These are phyloP conservation scores for Plectus sambesii DNA, from an alignment of 1,140 invertebrate genomes.

Conservation along the genomic window DNA sequence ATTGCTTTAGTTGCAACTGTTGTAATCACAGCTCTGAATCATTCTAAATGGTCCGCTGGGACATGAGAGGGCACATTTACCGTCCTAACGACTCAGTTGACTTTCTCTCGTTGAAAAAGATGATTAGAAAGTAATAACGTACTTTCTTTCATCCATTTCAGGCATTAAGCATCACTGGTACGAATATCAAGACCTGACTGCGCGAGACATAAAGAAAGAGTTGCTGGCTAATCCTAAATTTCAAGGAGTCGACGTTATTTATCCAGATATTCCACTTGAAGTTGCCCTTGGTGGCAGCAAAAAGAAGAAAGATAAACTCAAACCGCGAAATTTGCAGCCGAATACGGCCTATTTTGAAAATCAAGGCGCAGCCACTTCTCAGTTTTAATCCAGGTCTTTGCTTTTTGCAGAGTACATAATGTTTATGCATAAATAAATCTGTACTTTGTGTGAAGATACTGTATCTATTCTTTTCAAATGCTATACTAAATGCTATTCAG, in stretches of 20 bases:
- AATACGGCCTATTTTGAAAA: conserved; percentile 42
- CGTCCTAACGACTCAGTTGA: too few relatives aligned
- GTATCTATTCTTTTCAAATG: too few relatives aligned
- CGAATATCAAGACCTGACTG: conserved; percentile 35
- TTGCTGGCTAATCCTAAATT: conserved; percentile 41
- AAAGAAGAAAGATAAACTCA: conserved; percentile 26
- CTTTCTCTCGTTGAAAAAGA: too few relatives aligned
- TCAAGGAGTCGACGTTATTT: conserved; percentile 40
- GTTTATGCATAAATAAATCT: too few relatives aligned
- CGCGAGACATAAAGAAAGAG: conserved; percentile 29
- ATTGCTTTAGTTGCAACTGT: not conserved
- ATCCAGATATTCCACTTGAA: conserved; percentile 40
- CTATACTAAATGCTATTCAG: too few relatives aligned
- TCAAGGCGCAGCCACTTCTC: conserved; percentile 29
- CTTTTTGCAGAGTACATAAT: too few relatives aligned
- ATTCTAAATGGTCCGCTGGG: too few relatives aligned
- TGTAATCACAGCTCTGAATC: too few relatives aligned
- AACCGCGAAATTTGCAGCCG: conserved; percentile 38
- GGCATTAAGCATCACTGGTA: conserved; percentile 45
- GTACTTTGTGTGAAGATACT: too few relatives aligned
- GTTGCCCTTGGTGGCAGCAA: conserved; percentile 33
- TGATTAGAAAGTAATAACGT: too few relatives aligned
- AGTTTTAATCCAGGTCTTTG: too few relatives aligned
- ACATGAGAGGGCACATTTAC: too few relatives aligned
- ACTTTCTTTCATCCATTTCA: conserved; percentile 18